phyloP scores from a whole-genome alignment of 1,140 invertebrate genomes.

The Dendroctonus valens region DNA sequence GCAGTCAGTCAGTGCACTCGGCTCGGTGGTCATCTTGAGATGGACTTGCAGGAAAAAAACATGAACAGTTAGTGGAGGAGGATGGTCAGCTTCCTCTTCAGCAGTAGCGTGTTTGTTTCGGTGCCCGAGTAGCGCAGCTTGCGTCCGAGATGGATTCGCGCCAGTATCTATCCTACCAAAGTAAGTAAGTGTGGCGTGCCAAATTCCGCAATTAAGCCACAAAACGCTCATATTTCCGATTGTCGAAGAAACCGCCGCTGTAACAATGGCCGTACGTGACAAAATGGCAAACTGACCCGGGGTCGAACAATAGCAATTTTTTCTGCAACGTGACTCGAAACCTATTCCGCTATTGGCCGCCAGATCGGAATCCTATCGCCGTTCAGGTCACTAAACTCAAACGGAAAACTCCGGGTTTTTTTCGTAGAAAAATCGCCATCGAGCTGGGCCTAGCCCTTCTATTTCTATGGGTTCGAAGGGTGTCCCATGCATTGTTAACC shows the following conservation, averaged over 20 bases:
- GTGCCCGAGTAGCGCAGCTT: background rate
- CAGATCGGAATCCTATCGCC: slow-evolving; percentile 5
- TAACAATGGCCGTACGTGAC: slow-evolving; percentile 9
- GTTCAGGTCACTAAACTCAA: slow-evolving; percentile 9
- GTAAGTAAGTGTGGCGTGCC: background rate
- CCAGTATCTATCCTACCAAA: background rate
- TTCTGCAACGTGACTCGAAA: slow-evolving; percentile 8
- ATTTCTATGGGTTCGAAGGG: too few relatives aligned
- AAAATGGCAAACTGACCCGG: slow-evolving; percentile 10
- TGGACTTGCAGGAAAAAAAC: background rate
- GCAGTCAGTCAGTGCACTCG: slow-evolving; percentile 5
- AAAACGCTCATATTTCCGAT: too few relatives aligned
- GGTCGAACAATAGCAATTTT: slow-evolving; percentile 9
- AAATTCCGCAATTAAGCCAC: background rate
- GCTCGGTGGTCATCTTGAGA: background rate
- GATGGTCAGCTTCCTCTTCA: background rate
- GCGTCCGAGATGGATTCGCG: background rate
- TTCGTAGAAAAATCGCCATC: too few relatives aligned
- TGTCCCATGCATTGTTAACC: too few relatives aligned
- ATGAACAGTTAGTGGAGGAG: background rate
- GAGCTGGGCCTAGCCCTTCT: too few relatives aligned
- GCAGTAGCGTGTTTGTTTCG: background rate
- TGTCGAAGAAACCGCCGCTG: too few relatives aligned
- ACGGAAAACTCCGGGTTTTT: background rate
- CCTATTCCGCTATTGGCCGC: slow-evolving; percentile 2